These are phyloP conservation scores for Deilephila elpenor DNA, from an alignment of 2,888 invertebrate genomes.

Conservation along the genomic window DNA sequence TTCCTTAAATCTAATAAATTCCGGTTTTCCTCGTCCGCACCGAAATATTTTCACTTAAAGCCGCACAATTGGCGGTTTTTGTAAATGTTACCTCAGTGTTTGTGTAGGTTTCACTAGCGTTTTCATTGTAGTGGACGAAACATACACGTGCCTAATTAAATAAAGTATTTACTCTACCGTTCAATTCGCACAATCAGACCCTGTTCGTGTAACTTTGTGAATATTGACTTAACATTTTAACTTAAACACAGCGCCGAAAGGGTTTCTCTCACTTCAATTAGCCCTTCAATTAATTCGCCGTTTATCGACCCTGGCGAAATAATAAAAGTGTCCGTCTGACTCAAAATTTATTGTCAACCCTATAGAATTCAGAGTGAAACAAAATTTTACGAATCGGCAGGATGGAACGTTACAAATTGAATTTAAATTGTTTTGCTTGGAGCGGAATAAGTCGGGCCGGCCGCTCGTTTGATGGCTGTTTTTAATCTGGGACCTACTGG, in stretches of 20 bases:
- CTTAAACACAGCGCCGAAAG: background rate
- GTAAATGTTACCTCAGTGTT: background rate
- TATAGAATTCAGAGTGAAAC: constrained; percentile 49
- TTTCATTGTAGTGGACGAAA: background rate
- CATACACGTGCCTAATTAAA: too few species aligned
- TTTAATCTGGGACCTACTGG: background rate
- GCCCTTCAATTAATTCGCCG: constrained; percentile 12
- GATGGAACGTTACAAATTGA: constrained; percentile 56
- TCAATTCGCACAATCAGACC: background rate
- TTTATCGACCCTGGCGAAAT: constrained; percentile 43
- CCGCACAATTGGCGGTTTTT: background rate
- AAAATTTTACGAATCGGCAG: constrained; percentile 51
- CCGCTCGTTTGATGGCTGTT: background rate
- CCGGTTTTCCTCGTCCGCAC: background rate
- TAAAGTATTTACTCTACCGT: background rate
- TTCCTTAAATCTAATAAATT: too few species aligned
- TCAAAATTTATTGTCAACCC: constrained; percentile 51
- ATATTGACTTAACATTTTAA: background rate
- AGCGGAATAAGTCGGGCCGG: constrained; percentile 39
- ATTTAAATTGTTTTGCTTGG: constrained; percentile 48
- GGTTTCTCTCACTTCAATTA: constrained; percentile 7
- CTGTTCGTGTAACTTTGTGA: background rate
- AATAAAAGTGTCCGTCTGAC: constrained; percentile 44
- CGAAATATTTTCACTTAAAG: background rate
- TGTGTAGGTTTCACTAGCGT: background rate